Evolutionary conservation across 2,113 vertebrate species (phyloP), one percentile per base, ranked within the genome.

Genomic region (Lathamus discolor): DNA sequence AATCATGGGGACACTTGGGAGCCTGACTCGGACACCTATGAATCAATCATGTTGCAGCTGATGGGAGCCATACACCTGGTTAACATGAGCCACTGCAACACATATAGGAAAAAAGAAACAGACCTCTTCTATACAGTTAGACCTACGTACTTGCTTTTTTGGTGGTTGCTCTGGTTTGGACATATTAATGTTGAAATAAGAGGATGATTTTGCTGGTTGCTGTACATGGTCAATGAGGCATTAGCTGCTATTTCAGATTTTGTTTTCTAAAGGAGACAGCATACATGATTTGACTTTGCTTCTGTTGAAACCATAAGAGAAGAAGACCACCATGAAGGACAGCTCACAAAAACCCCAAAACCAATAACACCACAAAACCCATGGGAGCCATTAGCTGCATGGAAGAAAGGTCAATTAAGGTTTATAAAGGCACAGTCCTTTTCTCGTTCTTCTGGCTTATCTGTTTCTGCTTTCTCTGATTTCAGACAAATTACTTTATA

Each of bases 11-110:
- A 29, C 1, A 7, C 29, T 37, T 28, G 48, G n/a, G 37, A 88
- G 44, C 68, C 20, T 62, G 54, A n/a, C 16, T 27, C 0, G 1
- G 13, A 66, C 44, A n/a, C 20, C 57, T 86, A 43, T 69, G 80
- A 86, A 72, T 61, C 35, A n/a, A 2, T 19, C 7, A 2, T 7
- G 12, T 68, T 1, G 11, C 23, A 66, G 14, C 0, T 37, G 24
- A 24, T 62, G 59, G 25, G 33, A 73, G 20, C 55, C 33, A 52
- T 1, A 3, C 1, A 1, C 5, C 10, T 4, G 4, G 9, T 62
- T 63, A 49, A 41, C 0, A 1, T 61, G 33, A 70, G 75, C 25
- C 23, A 8, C 17, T 8, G 67, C 39, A 41, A 54, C 12, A 18
- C 1, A 35, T 15, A 25, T 39, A 16, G 48, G 35, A 49, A 43